Evolutionary conservation across 2,113 vertebrate genomes (phyloP).

Genomic region (Sylvietta virens): DNA sequence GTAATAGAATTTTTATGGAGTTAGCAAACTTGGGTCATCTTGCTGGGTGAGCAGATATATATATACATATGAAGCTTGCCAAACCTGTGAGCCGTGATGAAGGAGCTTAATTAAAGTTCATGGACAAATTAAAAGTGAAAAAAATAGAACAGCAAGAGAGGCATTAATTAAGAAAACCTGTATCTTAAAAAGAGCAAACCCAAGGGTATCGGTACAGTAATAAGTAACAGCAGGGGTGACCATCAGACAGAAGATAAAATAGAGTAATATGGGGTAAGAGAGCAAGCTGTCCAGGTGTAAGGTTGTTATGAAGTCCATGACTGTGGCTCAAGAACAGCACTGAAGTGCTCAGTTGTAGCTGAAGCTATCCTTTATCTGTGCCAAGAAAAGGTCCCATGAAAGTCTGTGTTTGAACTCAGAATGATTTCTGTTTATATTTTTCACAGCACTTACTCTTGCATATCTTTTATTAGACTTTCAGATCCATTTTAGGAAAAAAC

Average conservation of each 20-base stretch:
- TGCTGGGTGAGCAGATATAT: not conserved
- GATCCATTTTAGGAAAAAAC: not conserved
- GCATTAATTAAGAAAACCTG: conserved; percentile 49
- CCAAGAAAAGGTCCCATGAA: not conserved
- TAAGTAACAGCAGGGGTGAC: conserved; percentile 42
- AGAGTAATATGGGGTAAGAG: not conserved
- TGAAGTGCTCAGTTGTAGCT: not conserved
- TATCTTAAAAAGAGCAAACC: conserved; percentile 20
- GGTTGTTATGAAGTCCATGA: not conserved
- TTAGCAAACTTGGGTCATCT: not conserved
- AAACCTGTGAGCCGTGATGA: conserved; percentile 33
- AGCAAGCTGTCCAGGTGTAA: conserved; percentile 10
- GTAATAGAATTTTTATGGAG: not conserved
- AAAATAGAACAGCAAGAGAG: conserved; percentile 20
- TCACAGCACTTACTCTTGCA: not conserved
- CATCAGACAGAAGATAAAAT: conserved; percentile 30
- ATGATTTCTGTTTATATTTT: not conserved
- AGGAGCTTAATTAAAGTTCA: conserved; percentile 61
- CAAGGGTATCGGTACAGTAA: conserved; percentile 13
- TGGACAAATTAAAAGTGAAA: conserved; percentile 28
- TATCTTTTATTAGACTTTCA: not conserved
- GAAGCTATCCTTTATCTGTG: not conserved
- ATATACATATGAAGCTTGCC: not conserved
- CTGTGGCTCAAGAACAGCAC: not conserved
- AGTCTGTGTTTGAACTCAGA: not conserved